phyloP scores from a whole-genome alignment of 2,888 invertebrate genomes.

The Sussaba pulchella region DNA sequence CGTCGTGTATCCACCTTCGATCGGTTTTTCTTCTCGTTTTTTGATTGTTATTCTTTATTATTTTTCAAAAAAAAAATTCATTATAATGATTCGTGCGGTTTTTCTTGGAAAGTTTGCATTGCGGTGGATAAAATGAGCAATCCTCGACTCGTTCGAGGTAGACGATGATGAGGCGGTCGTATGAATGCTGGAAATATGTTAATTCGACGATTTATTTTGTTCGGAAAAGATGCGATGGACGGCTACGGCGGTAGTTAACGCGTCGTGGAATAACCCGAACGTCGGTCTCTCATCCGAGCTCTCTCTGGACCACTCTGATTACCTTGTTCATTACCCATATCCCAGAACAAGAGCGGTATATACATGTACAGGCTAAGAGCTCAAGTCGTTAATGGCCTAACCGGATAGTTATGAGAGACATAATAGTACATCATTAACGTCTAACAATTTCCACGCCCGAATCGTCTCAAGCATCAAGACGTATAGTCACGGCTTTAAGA shows the following conservation, averaged over 20 bases:
- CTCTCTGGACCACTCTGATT: background rate
- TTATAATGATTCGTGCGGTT: background rate
- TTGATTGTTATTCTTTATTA: slow-evolving; percentile 23
- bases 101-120: background rate
- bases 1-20: background rate
- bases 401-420: slow-evolving; percentile 4
- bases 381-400: slow-evolving; percentile 3
- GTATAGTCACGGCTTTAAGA: too few relatives aligned
- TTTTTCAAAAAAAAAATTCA: too few relatives aligned
- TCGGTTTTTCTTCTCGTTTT: slow-evolving; percentile 9
- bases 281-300: background rate
- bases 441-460: background rate
- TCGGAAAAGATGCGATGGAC: background rate
- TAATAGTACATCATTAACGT: slow-evolving; percentile 9
- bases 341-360: background rate
- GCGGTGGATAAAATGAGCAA: background rate
- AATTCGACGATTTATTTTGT: background rate
- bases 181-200: background rate
- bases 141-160: background rate
- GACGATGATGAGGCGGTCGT: background rate
- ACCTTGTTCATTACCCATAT: slow-evolving; percentile 3
- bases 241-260: background rate
- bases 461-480: background rate
- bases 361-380: background rate
- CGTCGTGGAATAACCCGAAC: background rate